These are phyloP conservation scores for Anthrax anthrax DNA, from an alignment of 2,888 invertebrate species.

Conservation along the genomic window DNA sequence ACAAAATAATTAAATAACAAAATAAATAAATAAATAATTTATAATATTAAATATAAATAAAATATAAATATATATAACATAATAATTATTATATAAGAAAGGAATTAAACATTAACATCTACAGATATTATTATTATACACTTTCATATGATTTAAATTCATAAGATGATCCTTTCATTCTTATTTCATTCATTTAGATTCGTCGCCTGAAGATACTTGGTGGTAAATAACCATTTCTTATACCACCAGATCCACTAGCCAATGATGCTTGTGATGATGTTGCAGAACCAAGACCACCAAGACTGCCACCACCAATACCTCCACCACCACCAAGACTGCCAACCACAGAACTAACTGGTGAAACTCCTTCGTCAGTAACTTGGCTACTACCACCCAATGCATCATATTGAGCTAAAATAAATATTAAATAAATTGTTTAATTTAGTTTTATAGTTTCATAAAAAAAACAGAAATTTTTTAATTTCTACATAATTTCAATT, in stretches of 20 bases:
- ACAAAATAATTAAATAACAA: too few species aligned
- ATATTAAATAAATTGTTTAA: neutral
- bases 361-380: slow-evolving; percentile 4
- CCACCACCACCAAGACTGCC: neutral
- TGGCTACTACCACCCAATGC: slow-evolving; percentile 5
- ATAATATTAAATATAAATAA: too few species aligned
- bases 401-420: slow-evolving; percentile 10
- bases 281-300: neutral
- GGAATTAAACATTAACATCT: too few species aligned
- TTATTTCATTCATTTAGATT: neutral
- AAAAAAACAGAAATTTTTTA: neutral
- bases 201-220: neutral
- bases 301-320: neutral
- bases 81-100: too few species aligned
- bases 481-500: too few species aligned
- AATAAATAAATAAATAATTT: too few species aligned
- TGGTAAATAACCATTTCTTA: neutral
- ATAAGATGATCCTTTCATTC: too few species aligned
- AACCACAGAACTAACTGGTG: slow-evolving; percentile 5
- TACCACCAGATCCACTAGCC: neutral
- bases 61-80: too few species aligned
- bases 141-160: too few species aligned
- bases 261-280: neutral
- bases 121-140: too few species aligned
- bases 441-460: neutral